Conservation (phyloP, 2,113 vertebrate species). For the Puntigrus tetrazona region DNA sequence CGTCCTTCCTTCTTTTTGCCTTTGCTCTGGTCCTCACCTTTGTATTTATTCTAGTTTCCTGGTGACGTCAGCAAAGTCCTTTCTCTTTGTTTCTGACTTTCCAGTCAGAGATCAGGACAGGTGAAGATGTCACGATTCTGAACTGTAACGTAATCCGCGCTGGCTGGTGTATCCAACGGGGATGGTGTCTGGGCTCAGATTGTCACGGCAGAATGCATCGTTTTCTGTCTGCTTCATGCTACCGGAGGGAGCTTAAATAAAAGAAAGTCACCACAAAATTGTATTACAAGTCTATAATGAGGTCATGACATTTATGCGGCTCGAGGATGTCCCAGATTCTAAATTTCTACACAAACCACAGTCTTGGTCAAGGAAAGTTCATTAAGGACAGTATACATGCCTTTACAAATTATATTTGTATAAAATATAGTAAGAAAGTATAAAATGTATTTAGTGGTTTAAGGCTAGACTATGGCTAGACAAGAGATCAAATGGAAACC, state of each 20-base stretch:
- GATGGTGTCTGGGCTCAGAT: not conserved
- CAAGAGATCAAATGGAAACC: not conserved
- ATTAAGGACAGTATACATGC: not conserved
- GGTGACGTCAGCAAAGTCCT: slow-evolving; percentile 32
- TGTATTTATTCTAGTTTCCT: slow-evolving; percentile 38
- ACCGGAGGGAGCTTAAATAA: slow-evolving; percentile 18
- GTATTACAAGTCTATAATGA: slow-evolving; percentile 10
- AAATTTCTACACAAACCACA: slow-evolving; percentile 28
- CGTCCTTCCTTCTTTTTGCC: slow-evolving; percentile 6
- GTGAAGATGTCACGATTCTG: not conserved
- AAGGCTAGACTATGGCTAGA: not conserved
- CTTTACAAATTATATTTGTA: not conserved
- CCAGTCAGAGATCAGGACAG: not conserved
- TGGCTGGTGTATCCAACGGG: not conserved
- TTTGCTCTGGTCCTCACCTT: slow-evolving; percentile 18
- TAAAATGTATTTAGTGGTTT: not conserved
- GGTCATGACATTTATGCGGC: slow-evolving; percentile 45
- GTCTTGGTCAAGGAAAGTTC: slow-evolving; percentile 32
- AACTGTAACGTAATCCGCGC: slow-evolving; percentile 5
- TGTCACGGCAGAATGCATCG: not conserved
- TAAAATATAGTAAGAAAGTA: not conserved
- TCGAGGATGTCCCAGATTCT: slow-evolving; percentile 52
- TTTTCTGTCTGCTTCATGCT: not conserved
- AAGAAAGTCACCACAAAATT: slow-evolving; percentile 28
- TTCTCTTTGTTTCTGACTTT: not conserved